These are phyloP conservation scores for Coccyzus lansbergi DNA, from an alignment of 2,797 vertebrate species.

Conservation along the genomic window DNA sequence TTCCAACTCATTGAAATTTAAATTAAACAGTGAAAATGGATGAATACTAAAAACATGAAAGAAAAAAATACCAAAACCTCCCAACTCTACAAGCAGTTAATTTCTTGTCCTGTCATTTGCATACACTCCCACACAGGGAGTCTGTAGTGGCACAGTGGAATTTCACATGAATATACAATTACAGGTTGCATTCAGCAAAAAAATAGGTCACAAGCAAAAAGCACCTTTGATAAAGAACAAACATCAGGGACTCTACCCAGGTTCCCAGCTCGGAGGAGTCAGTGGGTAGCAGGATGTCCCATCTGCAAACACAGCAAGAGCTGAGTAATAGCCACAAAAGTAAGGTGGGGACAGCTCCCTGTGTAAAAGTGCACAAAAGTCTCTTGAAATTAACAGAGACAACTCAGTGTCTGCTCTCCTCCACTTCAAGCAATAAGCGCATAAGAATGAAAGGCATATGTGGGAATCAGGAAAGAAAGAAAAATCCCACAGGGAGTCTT, in stretches of 20 bases:
- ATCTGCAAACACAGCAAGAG: not conserved
- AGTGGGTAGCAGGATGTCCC: not conserved
- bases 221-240: not conserved
- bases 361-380: not conserved
- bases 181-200: constrained; percentile 10
- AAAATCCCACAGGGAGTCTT: not conserved
- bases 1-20: not conserved
- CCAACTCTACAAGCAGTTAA: not conserved
- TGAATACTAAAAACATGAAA: not conserved
- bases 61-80: not conserved
- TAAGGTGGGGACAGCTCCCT: not conserved
- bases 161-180: constrained; percentile 46
- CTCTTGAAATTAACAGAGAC: not conserved
- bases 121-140: not conserved
- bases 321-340: not conserved
- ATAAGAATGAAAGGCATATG: not conserved
- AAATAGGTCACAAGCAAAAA: constrained; percentile 13
- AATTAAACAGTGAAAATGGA: not conserved
- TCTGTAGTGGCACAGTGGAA: not conserved
- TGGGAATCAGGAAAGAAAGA: not conserved
- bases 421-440: not conserved
- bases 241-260: not conserved
- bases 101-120: constrained; percentile 20
- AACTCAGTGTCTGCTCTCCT: not conserved
- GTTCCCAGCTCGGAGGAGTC: not conserved